Conservation (phyloP, 2,888 invertebrate genomes). For the Cheilosia grossa region DNA sequence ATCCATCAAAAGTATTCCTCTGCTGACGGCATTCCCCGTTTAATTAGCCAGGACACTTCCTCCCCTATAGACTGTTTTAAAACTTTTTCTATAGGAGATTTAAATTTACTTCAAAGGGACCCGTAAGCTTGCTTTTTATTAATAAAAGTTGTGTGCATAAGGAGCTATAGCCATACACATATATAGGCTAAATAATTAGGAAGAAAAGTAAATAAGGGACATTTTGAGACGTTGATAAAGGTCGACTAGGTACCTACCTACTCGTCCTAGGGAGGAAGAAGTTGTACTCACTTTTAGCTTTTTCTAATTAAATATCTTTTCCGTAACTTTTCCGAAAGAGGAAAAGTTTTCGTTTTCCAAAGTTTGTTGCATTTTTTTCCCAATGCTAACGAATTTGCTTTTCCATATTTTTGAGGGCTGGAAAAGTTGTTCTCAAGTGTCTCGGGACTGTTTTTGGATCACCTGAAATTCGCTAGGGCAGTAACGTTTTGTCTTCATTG, state of each 20-base stretch:
- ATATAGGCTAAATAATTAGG: conserved; percentile 11
- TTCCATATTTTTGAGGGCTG: not conserved
- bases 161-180: not conserved
- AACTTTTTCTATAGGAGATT: conserved; percentile 24
- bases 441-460: not conserved
- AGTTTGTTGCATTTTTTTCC: conserved; percentile 1
- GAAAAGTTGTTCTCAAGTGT: not conserved
- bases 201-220: conserved; percentile 13
- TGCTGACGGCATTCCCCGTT: not conserved
- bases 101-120: not conserved
- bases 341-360: not conserved
- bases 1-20: not conserved
- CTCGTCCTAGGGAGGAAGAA: no score
- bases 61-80: not conserved
- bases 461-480: not conserved
- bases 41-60: conserved; percentile 11
- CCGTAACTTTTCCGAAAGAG: not conserved
- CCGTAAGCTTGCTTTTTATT: conserved; percentile 27
- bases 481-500: not conserved
- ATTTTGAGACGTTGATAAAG: conserved; percentile 26
- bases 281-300: not conserved
- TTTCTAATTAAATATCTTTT: conserved; percentile 43
- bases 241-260: not conserved
- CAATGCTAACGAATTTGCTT: not conserved
- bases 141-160: conserved; percentile 30